Conservation (phyloP, 2,797 vertebrate species). For the Helicolenus hilgendorfi region DNA sequence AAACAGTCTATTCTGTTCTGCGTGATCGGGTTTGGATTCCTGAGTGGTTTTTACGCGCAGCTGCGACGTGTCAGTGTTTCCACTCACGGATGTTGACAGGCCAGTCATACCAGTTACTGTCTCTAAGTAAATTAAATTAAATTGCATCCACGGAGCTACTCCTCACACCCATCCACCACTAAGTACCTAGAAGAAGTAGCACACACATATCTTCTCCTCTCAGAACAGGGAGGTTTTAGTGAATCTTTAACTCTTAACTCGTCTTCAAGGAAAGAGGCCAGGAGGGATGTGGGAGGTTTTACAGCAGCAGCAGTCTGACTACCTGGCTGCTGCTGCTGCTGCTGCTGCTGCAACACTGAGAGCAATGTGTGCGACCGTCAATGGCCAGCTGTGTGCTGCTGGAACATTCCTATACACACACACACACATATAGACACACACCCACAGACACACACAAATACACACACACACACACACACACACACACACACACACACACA, state of each 20-base stretch:
- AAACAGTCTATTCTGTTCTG: no score
- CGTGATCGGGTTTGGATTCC: background rate
- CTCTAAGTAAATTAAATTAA: no score
- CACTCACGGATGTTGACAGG: background rate
- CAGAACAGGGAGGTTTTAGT: conserved; percentile 6
- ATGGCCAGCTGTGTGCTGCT: conserved; percentile 80
- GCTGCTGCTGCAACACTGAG: conserved; percentile 76
- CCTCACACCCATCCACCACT: no score
- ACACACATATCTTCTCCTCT: background rate
- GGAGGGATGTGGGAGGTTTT: conserved; percentile 5
- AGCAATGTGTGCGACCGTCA: conserved; percentile 79
- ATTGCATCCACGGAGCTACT: background rate
- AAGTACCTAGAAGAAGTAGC: background rate
- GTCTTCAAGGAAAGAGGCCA: conserved; percentile 34
- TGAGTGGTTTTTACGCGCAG: background rate
- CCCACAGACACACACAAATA: background rate
- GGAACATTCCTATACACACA: conserved; percentile 56
- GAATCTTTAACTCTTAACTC: conserved; percentile 56
- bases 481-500: no score
- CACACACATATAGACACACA: background rate
- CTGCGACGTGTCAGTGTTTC: conserved; percentile 81
- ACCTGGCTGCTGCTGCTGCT: no score
- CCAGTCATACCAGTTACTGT: background rate
- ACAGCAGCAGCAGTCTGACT: conserved; percentile 20
- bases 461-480: no score